Evolutionary conservation across 2,888 invertebrate species (phyloP), one percentile per base, ranked within the genome.

Genomic region (Stenichneumon culpator): DNA sequence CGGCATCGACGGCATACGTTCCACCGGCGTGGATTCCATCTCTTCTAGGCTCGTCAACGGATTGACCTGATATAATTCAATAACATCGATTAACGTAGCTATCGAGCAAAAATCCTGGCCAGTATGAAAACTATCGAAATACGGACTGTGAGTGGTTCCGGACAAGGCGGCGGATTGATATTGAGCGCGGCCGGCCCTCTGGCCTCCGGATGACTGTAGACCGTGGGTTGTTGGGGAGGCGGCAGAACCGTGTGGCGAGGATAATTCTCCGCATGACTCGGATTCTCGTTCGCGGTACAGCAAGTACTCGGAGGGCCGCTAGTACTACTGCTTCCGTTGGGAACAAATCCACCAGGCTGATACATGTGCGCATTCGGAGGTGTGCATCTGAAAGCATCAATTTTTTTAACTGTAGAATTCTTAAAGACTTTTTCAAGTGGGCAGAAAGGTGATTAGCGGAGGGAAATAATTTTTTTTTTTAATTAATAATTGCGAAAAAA

Each of bases 151-250:
- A 91, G 82, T 50, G 88, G 89, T 73, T 94, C 88, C 92, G 95
- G 79, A 86, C 88, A 89, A 39, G 89, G 87, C 22, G 90, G 82
- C 16, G 82, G 81, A 83, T 75, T 84, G 19, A 85, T 86, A 54
- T 87, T 89, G 57, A 90, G 89, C 83, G 86, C 89, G 3, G 90
- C 86, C 52, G 92, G 90, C 68, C 90, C 91, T 73, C 92, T 88
- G n/a, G 92, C 93, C 90, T 94, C 94, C 44, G 94, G 94, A 80
- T 94, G 94, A 86, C 94, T 94, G 84, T 93, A 94, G 67, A 95
- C 94, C 25, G 93, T 94, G 14, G 94, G 94, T 89, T 94, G 94
- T 82, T 94, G 94, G 2, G 93, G 93, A 50, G 90, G 79, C 72
- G 93, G 91, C 83, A 94, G 44, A 39, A 88, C 75, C 9, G 88